phyloP scores from a whole-genome alignment of 2,888 invertebrate species.

The Thereva unica region DNA sequence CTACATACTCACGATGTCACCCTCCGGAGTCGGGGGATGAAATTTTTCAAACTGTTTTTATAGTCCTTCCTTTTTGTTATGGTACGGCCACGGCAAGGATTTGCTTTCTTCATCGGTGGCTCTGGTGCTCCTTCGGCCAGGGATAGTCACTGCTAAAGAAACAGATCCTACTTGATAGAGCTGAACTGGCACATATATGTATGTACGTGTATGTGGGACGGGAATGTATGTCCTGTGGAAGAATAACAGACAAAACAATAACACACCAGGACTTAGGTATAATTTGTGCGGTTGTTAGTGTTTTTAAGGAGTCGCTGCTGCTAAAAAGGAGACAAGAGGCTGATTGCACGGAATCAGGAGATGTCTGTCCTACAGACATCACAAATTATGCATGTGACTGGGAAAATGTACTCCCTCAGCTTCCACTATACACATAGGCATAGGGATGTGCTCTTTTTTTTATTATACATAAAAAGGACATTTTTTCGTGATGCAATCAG shows the following conservation, averaged over 20 bases:
- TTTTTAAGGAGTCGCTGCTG: slow-evolving; percentile 7
- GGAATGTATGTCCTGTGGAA: too few relatives aligned
- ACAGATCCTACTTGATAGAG: too few relatives aligned
- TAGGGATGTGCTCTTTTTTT: neutral
- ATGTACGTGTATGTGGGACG: too few relatives aligned
- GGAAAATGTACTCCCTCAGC: neutral
- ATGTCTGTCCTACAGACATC: neutral
- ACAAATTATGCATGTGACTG: slow-evolving; percentile 3
- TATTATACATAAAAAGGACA: neutral
- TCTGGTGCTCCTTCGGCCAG: too few relatives aligned
- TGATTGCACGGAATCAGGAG: slow-evolving; percentile 4
- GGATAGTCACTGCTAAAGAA: too few relatives aligned
- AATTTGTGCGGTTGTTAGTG: neutral
- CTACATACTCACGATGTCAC: slow-evolving; percentile 8
- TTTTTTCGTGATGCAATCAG: slow-evolving; percentile 1
- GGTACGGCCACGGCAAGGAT: too few relatives aligned
- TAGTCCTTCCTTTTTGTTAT: too few relatives aligned
- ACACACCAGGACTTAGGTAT: neutral
- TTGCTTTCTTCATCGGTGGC: too few relatives aligned
- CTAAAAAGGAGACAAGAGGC: neutral
- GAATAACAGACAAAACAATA: too few relatives aligned
- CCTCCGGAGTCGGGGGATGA: neutral
- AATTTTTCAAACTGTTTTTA: too few relatives aligned
- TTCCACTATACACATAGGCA: neutral
- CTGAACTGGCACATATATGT: too few relatives aligned